Conservation (phyloP, 2,888 invertebrate genomes). For the Drosophila neonasuta region DNA sequence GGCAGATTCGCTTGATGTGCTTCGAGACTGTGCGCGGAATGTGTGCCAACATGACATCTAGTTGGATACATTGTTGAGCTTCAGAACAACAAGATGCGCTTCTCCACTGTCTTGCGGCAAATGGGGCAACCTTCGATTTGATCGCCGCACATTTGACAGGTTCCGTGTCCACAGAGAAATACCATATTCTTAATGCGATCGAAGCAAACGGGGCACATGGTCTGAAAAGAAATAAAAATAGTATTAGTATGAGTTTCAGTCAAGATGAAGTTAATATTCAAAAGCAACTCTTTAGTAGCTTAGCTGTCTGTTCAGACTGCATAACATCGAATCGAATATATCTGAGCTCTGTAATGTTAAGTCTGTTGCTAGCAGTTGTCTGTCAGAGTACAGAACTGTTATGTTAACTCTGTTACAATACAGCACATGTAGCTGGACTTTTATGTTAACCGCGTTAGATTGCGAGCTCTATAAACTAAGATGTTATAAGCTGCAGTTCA, state of each 20-base stretch:
- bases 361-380: neutral
- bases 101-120: conserved; percentile 97
- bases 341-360: neutral
- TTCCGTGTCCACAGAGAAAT: conserved; percentile 98
- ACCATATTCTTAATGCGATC: conserved; percentile 99
- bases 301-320: too few relatives aligned
- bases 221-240: conserved; percentile 84
- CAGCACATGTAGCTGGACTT: neutral
- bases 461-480: neutral
- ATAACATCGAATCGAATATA: too few relatives aligned
- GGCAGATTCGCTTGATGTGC: conserved; percentile 51
- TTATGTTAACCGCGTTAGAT: neutral
- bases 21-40: conserved; percentile 65
- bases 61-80: conserved; percentile 13
- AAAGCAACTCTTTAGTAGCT: too few relatives aligned
- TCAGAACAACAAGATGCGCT: conserved; percentile 94
- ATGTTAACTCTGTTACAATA: neutral
- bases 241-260: neutral
- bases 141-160: conserved; percentile 99
- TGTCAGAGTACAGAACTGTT: neutral
- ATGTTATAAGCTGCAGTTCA: neutral
- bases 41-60: conserved; percentile 31
- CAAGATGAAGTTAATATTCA: neutral
- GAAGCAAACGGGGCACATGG: conserved; percentile 98
- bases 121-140: conserved; percentile 98